Percentiles rank a stretch among this genome's conserved stretches.
Conservation (phyloP, 2,797 vertebrate species). For the Huso huso region DNA sequence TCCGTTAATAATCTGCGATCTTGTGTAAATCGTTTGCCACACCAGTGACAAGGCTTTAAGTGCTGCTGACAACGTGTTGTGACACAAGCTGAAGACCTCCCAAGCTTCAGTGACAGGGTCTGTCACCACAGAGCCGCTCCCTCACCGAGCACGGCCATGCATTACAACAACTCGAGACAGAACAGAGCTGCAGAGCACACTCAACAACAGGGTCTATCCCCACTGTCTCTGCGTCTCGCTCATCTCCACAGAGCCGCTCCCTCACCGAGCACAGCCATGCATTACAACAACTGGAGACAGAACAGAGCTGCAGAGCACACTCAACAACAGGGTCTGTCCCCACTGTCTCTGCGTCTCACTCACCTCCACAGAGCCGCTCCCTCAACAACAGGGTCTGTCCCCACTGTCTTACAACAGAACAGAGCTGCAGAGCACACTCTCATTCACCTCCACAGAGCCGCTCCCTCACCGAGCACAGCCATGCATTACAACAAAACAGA, state of each 20-base stretch:
- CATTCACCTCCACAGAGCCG: too few relatives aligned
- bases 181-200: background rate
- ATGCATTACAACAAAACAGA: too few relatives aligned
- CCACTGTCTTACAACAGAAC: too few relatives aligned
- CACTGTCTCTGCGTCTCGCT: background rate
- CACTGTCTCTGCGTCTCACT: background rate
- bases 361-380: background rate
- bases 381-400: too few relatives aligned
- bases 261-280: background rate
- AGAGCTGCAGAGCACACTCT: background rate
- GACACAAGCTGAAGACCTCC: constrained; percentile 4
- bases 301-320: background rate
- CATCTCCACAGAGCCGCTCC: background rate
- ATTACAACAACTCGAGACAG: background rate
- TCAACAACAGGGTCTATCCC: background rate
- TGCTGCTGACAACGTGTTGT: constrained; percentile 2
- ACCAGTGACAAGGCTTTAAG: background rate
- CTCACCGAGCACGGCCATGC: background rate
- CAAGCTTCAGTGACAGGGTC: constrained; percentile 6
- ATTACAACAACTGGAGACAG: background rate
- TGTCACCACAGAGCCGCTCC: constrained; percentile 1
- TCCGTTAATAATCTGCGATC: background rate
- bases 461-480: too few relatives aligned
- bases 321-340: background rate
- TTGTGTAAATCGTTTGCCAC: background rate